Conservation (phyloP, 2,888 invertebrate genomes). For the Galeruca laticollis region DNA sequence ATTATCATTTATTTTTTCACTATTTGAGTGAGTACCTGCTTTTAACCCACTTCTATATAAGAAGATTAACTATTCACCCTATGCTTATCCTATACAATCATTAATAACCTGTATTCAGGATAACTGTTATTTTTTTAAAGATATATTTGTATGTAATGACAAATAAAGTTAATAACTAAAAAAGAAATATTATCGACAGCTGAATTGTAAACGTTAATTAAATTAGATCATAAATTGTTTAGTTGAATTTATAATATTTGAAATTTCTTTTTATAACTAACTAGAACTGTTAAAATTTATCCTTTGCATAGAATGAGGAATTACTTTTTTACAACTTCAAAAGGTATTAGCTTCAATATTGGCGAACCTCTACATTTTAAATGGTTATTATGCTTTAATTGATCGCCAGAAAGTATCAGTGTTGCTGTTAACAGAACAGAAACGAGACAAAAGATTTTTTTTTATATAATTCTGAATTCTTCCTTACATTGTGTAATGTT, state of each 20-base stretch:
- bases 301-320: slow-evolving; percentile 32
- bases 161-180: neutral
- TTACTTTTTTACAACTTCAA: neutral
- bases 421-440: no score
- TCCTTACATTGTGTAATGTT: no score
- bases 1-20: neutral
- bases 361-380: slow-evolving; percentile 1
- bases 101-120: neutral
- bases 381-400: neutral
- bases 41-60: neutral
- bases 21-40: neutral
- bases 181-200: neutral
- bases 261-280: slow-evolving; percentile 34
- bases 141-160: neutral
- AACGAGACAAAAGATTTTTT: no score
- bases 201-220: neutral
- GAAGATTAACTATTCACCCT: neutral
- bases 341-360: neutral
- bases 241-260: neutral
- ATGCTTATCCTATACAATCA: neutral
- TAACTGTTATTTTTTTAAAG: neutral
- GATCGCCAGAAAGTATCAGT: no score
- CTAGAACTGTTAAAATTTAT: slow-evolving; percentile 28
- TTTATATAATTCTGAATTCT: no score
- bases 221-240: neutral